Base-by-base conservation (phyloP, 2,113 vertebrate species). In the Lucifuga dentata region DNA sequence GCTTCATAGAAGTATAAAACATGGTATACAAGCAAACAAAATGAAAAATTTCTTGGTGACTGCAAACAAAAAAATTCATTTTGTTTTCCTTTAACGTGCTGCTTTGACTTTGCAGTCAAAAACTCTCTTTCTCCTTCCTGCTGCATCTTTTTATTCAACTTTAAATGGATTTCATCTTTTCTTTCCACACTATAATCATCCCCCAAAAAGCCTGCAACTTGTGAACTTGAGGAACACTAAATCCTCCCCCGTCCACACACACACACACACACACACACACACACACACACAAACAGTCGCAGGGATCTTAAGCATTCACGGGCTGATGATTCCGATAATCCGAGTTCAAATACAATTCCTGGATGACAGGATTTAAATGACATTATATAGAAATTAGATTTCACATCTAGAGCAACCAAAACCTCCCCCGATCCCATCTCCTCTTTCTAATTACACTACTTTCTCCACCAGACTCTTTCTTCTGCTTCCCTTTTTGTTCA, bases 301-400 rank as follows among this genome's bases (percentile, higher is more conserved):
- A 26, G 59, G 74, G 80, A 89, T 90, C 71, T 85, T 79, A 82
- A 76, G 81, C 84, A 90, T 91, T 89, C 88, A 89, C 71, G 66
- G 76, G 61, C 84, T 87, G 86, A 89, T 85, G 86, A 88, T 89
- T 93, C 87, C 57, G 77, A 91, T 92, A 90, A 92, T 91, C 90
- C 78, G 41, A 87, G 79, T 90, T 91, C 80, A 88, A 89, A 91
- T 90, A 86, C 80, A 89, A 88, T 88, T 88, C 83, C 83, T 83
- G 84, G 82, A 92, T 87, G 78, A 82, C 81, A 61, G 89, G 91
- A 91, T 92, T 92, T 92, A 90, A 93, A 89, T 92, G 86, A 92
- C 90, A 91, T 90, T 91, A 89, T 91, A 89, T 89, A 86, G 88
- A 90, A 93, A 92, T 91, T 80, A 89, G 85, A 91, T 90, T 92